Conservation (phyloP, 2,113 vertebrate genomes). For the Oceanodroma tethys region DNA sequence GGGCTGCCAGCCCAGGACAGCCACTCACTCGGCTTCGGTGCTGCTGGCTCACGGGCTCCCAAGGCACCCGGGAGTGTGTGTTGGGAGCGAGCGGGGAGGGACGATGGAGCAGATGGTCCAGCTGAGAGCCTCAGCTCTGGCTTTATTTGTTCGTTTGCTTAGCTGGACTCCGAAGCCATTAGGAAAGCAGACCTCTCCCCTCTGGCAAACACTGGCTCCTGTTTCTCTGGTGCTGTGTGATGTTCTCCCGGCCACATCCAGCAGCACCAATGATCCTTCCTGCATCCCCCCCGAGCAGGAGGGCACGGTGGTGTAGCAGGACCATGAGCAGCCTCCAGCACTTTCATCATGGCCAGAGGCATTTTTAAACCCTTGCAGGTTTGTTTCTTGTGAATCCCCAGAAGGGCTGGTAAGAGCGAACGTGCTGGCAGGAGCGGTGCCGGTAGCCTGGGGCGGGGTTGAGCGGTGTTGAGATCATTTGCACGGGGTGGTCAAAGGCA, state of each 20-base stretch:
- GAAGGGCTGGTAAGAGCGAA: neutral
- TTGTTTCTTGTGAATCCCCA: neutral
- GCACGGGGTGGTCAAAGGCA: neutral
- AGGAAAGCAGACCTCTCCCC: neutral
- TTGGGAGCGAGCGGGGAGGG: rapidly evolving
- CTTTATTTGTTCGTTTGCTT: neutral
- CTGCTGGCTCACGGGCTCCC: rapidly evolving
- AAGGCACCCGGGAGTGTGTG: neutral
- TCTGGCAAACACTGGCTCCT: neutral
- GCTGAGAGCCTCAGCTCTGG: neutral
- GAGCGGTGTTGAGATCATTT: neutral
- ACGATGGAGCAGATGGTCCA: neutral
- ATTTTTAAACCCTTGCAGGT: neutral
- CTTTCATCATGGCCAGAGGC: neutral
- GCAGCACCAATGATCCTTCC: rapidly evolving
- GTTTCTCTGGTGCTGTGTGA: neutral
- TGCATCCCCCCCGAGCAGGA: rapidly evolving
- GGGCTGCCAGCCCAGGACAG: neutral
- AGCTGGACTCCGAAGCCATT: neutral
- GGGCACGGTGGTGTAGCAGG: rapidly evolving
- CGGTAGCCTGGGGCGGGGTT: neutral
- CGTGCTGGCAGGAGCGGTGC: neutral
- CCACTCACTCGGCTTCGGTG: rapidly evolving
- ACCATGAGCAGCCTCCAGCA: rapidly evolving
- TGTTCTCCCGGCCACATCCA: rapidly evolving